Conservation (phyloP, 2,888 invertebrate species). For the Hydrotaea cyrtoneurina region DNA sequence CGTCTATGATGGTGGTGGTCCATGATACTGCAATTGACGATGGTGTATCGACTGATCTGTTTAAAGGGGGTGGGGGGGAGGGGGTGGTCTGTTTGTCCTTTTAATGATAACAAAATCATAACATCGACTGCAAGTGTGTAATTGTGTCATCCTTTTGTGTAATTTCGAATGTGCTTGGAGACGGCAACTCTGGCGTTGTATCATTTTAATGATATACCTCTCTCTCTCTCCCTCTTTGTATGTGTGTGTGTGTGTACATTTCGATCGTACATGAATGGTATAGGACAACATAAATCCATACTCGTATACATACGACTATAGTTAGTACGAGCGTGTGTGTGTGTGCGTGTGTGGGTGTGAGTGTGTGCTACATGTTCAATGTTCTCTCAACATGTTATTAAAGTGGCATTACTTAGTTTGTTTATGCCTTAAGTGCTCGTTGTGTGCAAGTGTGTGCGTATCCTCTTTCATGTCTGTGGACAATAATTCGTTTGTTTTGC, state of each 20-base stretch:
- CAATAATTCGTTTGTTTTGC: too few relatives aligned
- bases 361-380: neutral
- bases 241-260: slow-evolving; percentile 31
- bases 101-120: too few relatives aligned
- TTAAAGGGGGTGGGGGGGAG: too few relatives aligned
- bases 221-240: neutral
- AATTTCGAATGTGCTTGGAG: neutral
- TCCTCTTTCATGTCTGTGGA: neutral
- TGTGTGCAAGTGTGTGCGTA: neutral
- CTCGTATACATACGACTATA: neutral
- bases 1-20: too few relatives aligned
- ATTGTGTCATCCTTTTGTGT: slow-evolving; percentile 2
- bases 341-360: slow-evolving; percentile 11
- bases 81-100: too few relatives aligned
- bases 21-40: too few relatives aligned
- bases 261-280: neutral
- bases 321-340: neutral
- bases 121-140: neutral
- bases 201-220: slow-evolving; percentile 58
- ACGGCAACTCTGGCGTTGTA: slow-evolving; percentile 32
- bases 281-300: neutral
- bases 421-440: slow-evolving; percentile 56
- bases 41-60: too few relatives aligned
- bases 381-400: slow-evolving; percentile 57
- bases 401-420: slow-evolving; percentile 58